Evolutionary conservation across 2,797 vertebrate species (phyloP).

Genomic region (Scyliorhinus canicula): DNA sequence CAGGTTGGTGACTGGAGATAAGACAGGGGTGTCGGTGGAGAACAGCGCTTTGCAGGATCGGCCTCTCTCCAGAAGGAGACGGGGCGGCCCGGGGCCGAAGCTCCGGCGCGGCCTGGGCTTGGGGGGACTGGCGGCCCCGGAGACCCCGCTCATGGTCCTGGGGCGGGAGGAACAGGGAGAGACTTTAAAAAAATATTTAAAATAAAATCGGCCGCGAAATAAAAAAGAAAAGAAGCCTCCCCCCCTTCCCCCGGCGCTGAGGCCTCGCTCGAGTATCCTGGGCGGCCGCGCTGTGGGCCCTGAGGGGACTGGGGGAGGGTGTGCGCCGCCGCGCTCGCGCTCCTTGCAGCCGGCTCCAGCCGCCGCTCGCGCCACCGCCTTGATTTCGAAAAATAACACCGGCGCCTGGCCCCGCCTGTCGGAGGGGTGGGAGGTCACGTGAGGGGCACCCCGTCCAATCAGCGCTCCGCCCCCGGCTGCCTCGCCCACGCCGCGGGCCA

Average conservation of each 20-base stretch:
- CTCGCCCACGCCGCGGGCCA: no score
- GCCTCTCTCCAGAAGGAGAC: not conserved
- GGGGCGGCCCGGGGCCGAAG: not conserved
- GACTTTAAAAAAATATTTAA: not conserved
- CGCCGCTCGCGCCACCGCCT: not conserved
- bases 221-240: not conserved
- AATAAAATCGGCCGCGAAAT: not conserved
- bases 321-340: not conserved
- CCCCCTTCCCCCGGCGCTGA: not conserved
- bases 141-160: not conserved
- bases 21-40: constrained; percentile 51
- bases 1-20: constrained; percentile 77
- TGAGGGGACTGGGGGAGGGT: not conserved
- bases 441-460: no score
- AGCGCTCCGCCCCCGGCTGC: no score
- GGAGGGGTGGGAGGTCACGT: no score
- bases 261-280: not conserved
- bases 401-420: not conserved
- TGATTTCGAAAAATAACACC: constrained; percentile 35
- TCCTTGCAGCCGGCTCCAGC: no score
- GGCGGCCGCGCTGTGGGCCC: no score
- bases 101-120: not conserved
- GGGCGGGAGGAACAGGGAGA: no score
- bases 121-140: not conserved
- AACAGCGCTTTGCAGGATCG: constrained; percentile 56